Evolutionary conservation across 2,797 vertebrate genomes (phyloP).

Genomic region (Trachurus trachurus): DNA sequence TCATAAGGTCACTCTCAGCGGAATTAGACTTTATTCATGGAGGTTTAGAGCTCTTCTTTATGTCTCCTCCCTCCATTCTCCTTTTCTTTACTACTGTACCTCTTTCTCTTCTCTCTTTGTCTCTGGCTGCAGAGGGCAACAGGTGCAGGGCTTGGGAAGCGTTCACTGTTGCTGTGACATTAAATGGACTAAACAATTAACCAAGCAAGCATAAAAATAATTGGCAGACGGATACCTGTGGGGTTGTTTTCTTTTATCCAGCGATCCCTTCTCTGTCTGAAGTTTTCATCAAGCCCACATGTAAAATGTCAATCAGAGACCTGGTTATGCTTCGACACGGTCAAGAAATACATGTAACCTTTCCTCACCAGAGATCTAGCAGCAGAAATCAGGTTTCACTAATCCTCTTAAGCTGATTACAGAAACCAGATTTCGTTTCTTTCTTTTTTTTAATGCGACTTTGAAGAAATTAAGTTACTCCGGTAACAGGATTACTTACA

Average conservation of each 20-base stretch:
- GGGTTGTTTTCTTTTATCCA: too few species aligned
- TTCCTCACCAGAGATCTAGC: background rate
- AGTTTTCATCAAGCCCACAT: background rate
- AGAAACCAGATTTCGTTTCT: background rate
- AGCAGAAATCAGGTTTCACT: constrained; percentile 8
- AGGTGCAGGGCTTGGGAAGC: background rate
- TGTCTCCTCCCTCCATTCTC: too few species aligned
- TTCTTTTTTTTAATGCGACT: background rate
- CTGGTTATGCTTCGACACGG: background rate
- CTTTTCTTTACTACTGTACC: background rate
- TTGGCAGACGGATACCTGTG: too few species aligned
- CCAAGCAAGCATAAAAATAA: background rate
- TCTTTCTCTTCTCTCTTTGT: background rate
- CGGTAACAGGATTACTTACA: background rate
- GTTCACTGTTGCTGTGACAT: background rate
- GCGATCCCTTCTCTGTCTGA: background rate
- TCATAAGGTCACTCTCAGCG: constrained; percentile 9
- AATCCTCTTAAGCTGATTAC: background rate
- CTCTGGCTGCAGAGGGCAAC: background rate
- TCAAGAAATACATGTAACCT: background rate
- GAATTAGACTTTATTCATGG: constrained; percentile 4
- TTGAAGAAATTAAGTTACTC: background rate
- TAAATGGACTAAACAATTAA: background rate
- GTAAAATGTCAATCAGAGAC: background rate
- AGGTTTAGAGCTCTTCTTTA: constrained; percentile 1